phyloP scores from a whole-genome alignment of 1,140 invertebrate genomes.

The Psix sp. region DNA sequence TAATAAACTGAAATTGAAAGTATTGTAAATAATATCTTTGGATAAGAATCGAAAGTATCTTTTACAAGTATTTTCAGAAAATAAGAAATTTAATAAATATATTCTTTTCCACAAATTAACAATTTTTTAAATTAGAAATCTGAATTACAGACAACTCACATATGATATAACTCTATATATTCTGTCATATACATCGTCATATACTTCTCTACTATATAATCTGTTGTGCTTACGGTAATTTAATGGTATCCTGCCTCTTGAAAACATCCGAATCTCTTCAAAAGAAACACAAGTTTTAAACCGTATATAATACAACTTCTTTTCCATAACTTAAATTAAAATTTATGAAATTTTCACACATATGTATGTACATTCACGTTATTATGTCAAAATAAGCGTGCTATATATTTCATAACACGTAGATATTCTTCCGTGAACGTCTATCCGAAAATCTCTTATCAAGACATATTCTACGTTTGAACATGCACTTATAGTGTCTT shows the following conservation, averaged over 20 bases:
- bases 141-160: no score
- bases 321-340: conserved; percentile 9
- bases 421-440: no score
- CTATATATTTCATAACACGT: conserved; percentile 21
- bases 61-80: conserved; percentile 28
- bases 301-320: no score
- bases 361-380: conserved; percentile 48
- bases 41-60: conserved; percentile 19
- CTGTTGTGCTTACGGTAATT: neutral
- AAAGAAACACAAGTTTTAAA: no score
- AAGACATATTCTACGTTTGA: conserved; percentile 31
- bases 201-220: neutral
- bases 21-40: conserved; percentile 44
- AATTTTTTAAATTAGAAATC: no score
- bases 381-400: conserved; percentile 23
- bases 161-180: no score
- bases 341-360: conserved; percentile 36
- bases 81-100: conserved; percentile 1
- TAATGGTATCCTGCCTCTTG: conserved; percentile 6
- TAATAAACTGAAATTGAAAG: conserved; percentile 32
- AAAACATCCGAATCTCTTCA: conserved; percentile 47
- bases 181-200: neutral
- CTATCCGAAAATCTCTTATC: no score
- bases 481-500: conserved; percentile 29
- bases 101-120: no score